Conservation (phyloP, 1,140 invertebrate genomes). For the Bombus waltoni region DNA sequence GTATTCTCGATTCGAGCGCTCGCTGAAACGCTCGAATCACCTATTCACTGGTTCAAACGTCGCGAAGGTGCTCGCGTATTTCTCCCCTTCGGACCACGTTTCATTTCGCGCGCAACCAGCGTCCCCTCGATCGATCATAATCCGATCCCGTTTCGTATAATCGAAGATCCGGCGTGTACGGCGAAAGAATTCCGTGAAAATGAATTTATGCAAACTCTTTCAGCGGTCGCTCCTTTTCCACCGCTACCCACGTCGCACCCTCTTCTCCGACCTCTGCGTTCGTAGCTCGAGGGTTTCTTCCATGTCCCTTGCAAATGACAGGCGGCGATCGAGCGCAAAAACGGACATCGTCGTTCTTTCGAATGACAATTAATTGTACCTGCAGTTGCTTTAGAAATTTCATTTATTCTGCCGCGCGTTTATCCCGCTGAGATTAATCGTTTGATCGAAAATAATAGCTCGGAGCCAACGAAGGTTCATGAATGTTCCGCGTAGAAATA, state of each 20-base stretch:
- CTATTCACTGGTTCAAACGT: conserved; percentile 11
- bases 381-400: conserved; percentile 24
- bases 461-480: too few species aligned
- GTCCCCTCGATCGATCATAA: conserved; percentile 36
- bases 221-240: conserved; percentile 15
- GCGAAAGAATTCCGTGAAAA: conserved; percentile 19
- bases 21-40: neutral
- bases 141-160: conserved; percentile 6
- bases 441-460: neutral
- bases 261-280: neutral
- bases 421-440: neutral
- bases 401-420: conserved; percentile 15
- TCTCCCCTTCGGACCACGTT: neutral
- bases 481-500: neutral
- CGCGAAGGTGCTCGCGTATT: neutral
- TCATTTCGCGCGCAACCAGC: neutral
- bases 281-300: conserved; percentile 27
- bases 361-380: conserved; percentile 38
- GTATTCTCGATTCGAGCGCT: neutral
- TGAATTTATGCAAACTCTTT: conserved; percentile 49
- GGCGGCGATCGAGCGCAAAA: conserved; percentile 44
- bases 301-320: conserved; percentile 45
- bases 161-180: conserved; percentile 5
- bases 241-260: too few species aligned
- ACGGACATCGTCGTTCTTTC: conserved; percentile 15